phyloP scores from a whole-genome alignment of 2,113 vertebrate species.

The Coptodon bakossiorum region DNA sequence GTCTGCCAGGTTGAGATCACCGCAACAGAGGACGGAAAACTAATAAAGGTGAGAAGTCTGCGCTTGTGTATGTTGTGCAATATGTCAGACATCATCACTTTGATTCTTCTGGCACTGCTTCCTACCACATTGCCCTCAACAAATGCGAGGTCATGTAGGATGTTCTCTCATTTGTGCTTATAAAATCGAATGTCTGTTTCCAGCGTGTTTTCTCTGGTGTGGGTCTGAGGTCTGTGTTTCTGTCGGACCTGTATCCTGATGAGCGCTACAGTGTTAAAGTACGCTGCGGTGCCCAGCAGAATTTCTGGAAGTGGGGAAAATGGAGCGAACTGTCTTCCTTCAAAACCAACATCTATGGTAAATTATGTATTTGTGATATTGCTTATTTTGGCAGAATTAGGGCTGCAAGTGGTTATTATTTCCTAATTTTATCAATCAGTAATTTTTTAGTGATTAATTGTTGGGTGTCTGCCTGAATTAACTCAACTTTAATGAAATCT shows the following conservation, averaged over 20 bases:
- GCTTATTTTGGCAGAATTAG: not conserved
- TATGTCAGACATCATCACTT: not conserved
- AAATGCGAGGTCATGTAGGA: not conserved
- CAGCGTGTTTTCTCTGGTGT: constrained; percentile 57
- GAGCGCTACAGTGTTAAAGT: constrained; percentile 44
- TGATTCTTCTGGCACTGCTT: not conserved
- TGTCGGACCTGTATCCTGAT: constrained; percentile 53
- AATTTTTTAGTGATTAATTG: not conserved
- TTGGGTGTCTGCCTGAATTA: not conserved
- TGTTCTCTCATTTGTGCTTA: not conserved
- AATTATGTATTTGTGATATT: not conserved
- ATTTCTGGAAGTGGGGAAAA: constrained; percentile 73
- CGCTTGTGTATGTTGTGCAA: not conserved
- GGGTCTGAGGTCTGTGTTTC: constrained; percentile 37
- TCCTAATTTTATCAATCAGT: not conserved
- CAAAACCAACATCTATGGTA: constrained; percentile 58
- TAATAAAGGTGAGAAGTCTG: constrained; percentile 38
- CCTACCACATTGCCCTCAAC: not conserved
- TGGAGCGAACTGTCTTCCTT: constrained; percentile 54
- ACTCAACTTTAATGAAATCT: not conserved
- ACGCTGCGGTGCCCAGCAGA: constrained; percentile 57
- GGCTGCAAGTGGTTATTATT: not conserved
- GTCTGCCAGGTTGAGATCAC: constrained; percentile 60
- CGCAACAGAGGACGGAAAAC: not conserved
- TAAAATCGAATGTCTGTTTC: not conserved